Percentiles rank a stretch among this genome's conserved stretches.
These are phyloP conservation scores for Poeciliopsis turrubarensis DNA, from an alignment of 2,113 vertebrate species.

Conservation along the genomic window DNA sequence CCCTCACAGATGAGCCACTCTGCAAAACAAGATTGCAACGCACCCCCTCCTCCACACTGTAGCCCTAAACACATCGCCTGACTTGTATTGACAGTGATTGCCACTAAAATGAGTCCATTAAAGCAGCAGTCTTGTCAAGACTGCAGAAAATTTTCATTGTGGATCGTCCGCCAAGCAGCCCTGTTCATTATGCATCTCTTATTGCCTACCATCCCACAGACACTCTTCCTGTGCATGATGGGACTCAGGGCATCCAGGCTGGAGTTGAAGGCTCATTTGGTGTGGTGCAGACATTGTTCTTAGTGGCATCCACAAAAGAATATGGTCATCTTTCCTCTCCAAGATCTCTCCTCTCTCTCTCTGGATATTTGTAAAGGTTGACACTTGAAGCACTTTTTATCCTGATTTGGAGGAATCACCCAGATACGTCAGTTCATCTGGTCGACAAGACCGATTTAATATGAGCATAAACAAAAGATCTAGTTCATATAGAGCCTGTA, in stretches of 20 bases:
- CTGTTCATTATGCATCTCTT: conserved; percentile 75
- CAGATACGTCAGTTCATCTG: conserved; percentile 22
- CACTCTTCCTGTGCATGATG: conserved; percentile 70
- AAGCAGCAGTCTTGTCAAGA: conserved; percentile 84
- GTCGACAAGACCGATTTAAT: conserved; percentile 26
- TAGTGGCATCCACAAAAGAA: conserved; percentile 63
- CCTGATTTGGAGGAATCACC: conserved; percentile 33
- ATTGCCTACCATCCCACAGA: conserved; percentile 74
- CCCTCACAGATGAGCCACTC: conserved; percentile 80
- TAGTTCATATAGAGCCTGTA: conserved; percentile 9
- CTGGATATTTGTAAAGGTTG: conserved; percentile 60
- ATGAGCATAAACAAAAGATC: conserved; percentile 1
- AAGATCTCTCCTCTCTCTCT: conserved; percentile 32
- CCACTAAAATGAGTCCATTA: conserved; percentile 91
- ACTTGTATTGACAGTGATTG: conserved; percentile 94
- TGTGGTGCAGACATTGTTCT: conserved; percentile 55
- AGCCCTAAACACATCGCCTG: conserved; percentile 79
- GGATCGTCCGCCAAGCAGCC: conserved; percentile 45
- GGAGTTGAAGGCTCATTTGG: conserved; percentile 75
- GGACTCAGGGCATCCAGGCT: conserved; percentile 67
- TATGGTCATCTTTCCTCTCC: conserved; percentile 68
- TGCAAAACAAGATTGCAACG: conserved; percentile 74
- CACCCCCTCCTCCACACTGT: conserved; percentile 75
- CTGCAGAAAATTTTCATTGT: conserved; percentile 56
- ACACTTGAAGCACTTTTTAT: conserved; percentile 56